Percentiles rank a stretch among this genome's conserved stretches.
These are phyloP conservation scores for Tragelaphus buxtoni DNA, from an alignment of 2,113 vertebrate genomes.

Conservation along the genomic window DNA sequence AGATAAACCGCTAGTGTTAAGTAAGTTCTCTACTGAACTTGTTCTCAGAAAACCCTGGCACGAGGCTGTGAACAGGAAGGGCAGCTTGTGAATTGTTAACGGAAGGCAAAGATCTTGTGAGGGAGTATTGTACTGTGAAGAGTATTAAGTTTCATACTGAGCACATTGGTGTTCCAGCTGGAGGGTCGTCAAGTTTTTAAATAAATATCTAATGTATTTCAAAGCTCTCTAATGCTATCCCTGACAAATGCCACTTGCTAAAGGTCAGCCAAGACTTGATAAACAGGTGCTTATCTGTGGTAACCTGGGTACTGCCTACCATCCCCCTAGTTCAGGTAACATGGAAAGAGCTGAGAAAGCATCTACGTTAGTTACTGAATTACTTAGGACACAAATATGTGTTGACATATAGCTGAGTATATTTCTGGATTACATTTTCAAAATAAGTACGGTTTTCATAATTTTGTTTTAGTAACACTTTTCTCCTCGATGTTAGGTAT, in stretches of 20 bases:
- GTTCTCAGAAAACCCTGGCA: background rate
- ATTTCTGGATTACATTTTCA: conserved; percentile 43
- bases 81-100: background rate
- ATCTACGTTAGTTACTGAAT: background rate
- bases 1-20: background rate
- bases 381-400: background rate
- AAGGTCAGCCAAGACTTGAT: background rate
- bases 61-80: background rate
- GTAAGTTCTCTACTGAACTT: background rate
- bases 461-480: conserved; percentile 2
- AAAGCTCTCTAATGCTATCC: background rate
- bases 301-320: background rate
- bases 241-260: background rate
- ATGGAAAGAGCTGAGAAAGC: background rate
- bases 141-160: background rate
- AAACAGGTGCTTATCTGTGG: background rate
- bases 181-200: background rate
- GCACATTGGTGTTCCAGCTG: background rate
- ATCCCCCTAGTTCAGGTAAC: background rate
- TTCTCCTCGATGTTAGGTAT: background rate
- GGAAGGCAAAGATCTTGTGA: background rate
- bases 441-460: conserved; percentile 17
- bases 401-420: background rate
- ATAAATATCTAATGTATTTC: background rate
- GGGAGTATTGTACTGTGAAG: background rate